phyloP scores from a whole-genome alignment of 1,140 invertebrate species.

The Neotoxoptera formosana region DNA sequence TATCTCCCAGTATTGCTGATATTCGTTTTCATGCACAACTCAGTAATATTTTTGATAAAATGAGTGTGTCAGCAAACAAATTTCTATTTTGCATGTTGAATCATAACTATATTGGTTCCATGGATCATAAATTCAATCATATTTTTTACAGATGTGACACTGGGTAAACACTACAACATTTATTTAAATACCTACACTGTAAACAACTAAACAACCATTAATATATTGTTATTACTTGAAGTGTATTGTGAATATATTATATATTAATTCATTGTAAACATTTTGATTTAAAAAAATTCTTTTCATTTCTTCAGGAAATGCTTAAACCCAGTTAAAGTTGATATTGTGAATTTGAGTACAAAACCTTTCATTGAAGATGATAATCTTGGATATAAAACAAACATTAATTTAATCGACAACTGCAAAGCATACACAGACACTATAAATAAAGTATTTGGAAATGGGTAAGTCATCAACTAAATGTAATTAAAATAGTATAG shows the following conservation, averaged over 20 bases:
- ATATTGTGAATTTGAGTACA: conserved; percentile 42
- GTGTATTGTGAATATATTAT: neutral
- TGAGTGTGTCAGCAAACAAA: conserved; percentile 17
- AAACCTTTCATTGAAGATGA: conserved; percentile 43
- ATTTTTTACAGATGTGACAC: conserved; percentile 34
- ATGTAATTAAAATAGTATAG: neutral
- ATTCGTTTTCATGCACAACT: conserved; percentile 39
- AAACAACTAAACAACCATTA: neutral
- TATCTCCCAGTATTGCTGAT: conserved; percentile 35
- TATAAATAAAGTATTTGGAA: conserved; percentile 38
- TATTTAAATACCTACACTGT: neutral
- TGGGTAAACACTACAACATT: neutral
- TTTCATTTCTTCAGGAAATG: conserved; percentile 5
- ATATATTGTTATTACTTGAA: neutral
- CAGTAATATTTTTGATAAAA: conserved; percentile 39
- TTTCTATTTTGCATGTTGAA: conserved; percentile 32
- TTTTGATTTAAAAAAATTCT: neutral
- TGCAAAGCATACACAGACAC: conserved; percentile 42
- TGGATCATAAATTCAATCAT: conserved; percentile 47
- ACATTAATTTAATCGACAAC: conserved; percentile 45
- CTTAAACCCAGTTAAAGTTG: conserved; percentile 39
- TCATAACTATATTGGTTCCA: conserved; percentile 14
- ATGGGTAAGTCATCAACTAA: neutral
- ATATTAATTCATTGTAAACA: neutral
- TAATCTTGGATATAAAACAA: conserved; percentile 56